Percentiles rank a stretch among this genome's conserved stretches.
phyloP scores from a whole-genome alignment of 2,888 invertebrate species.

The Lasioglossum figueresi region DNA sequence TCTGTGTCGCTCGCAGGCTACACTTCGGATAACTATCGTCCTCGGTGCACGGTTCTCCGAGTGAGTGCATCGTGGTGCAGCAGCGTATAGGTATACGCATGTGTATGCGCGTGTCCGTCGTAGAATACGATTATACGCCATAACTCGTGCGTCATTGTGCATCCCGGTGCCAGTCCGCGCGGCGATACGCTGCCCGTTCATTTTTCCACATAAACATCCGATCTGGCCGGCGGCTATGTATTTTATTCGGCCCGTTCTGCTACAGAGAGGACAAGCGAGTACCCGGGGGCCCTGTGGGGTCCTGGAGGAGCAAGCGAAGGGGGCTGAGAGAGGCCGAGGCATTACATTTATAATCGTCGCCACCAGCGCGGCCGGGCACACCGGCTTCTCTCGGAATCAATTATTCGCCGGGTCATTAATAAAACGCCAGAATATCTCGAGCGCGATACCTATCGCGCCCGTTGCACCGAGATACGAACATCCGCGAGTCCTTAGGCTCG shows the following conservation, averaged over 20 bases:
- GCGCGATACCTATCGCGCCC: constrained; percentile 57
- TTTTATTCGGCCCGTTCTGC: constrained; percentile 56
- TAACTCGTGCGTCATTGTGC: constrained; percentile 57
- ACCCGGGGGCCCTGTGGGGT: not conserved
- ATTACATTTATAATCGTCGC: constrained; percentile 58
- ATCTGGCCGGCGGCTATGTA: constrained; percentile 43
- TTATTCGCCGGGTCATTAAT: constrained; percentile 49
- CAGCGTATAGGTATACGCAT: not conserved
- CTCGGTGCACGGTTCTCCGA: constrained; percentile 5
- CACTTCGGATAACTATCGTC: constrained; percentile 61
- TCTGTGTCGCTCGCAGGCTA: constrained; percentile 49
- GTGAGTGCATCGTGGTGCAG: not conserved
- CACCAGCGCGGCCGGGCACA: constrained; percentile 9
- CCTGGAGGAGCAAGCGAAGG: not conserved
- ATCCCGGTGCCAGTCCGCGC: constrained; percentile 35
- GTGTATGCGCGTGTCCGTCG: constrained; percentile 15
- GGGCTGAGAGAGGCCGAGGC: constrained; percentile 26
- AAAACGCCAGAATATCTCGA: constrained; percentile 48
- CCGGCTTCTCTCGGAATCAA: constrained; percentile 56
- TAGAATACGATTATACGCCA: constrained; percentile 60
- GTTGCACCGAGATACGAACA: constrained; percentile 23
- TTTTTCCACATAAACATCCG: constrained; percentile 46
- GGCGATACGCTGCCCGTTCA: constrained; percentile 29
- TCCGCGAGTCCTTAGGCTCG: constrained; percentile 31
- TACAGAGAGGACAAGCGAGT: not conserved